A percentile compares a stretch with the other conserved stretches of the same genome.
These are phyloP conservation scores for Notamacropus eugenii DNA, from an alignment of 2,797 vertebrate species.

Conservation along the genomic window DNA sequence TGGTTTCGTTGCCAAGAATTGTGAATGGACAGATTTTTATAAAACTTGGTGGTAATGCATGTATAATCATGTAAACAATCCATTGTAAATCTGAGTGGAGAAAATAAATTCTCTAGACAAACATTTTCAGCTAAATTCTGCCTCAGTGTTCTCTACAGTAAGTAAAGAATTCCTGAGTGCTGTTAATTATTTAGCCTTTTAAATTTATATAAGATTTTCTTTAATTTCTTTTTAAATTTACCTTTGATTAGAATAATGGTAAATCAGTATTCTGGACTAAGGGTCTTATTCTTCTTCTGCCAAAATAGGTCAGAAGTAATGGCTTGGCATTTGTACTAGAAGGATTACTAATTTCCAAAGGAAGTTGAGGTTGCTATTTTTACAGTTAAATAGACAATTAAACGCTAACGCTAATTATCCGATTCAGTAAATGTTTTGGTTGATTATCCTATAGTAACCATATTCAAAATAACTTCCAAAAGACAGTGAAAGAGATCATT, in stretches of 20 bases:
- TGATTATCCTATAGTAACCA: background rate
- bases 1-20: slow-evolving; percentile 76
- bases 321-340: slow-evolving; percentile 17
- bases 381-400: background rate
- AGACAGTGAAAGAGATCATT: background rate
- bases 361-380: background rate
- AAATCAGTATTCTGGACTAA: background rate
- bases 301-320: slow-evolving; percentile 25
- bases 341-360: background rate
- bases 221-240: slow-evolving; percentile 38
- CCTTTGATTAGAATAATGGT: slow-evolving; percentile 11
- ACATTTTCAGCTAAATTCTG: slow-evolving; percentile 43
- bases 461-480: slow-evolving; percentile 1
- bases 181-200: slow-evolving; percentile 39
- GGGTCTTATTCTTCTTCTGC: slow-evolving; percentile 20
- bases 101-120: slow-evolving; percentile 43
- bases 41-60: slow-evolving; percentile 36
- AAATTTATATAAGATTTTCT: slow-evolving; percentile 10
- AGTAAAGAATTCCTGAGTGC: slow-evolving; percentile 12
- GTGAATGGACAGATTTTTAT: slow-evolving; percentile 72
- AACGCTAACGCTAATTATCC: background rate
- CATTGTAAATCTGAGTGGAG: slow-evolving; percentile 53
- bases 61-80: slow-evolving; percentile 17
- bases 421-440: background rate
- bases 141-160: slow-evolving; percentile 26